Evolutionary conservation across 1,140 invertebrate genomes (phyloP), one percentile per base, ranked within the genome.

Genomic region (Popillia japonica): DNA sequence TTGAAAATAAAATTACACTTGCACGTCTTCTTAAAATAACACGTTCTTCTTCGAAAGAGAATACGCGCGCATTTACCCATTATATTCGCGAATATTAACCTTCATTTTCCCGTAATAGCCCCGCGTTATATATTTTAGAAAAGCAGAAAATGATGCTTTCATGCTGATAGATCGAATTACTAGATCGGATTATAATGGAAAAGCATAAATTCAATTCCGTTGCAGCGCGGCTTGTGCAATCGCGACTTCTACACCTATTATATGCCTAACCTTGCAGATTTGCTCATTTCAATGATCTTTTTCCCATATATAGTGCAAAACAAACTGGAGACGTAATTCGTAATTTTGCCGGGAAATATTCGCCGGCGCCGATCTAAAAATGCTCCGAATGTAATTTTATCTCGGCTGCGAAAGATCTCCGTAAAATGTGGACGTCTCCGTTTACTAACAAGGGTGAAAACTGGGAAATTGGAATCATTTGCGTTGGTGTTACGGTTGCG

Each of bases 241-340:
- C 11, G 48, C 48, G n/a, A n/a, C n/a, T n/a, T n/a, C n/a, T n/a
- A 6, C 17, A 17, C 48, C 6, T 34, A 17, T 17, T n/a, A n/a
- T 17, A 55, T n/a, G 17, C n/a, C 48, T 14, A 55, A 6, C 6
- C 11, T 14, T 55, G 14, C 17, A n/a, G 17, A 14, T 17, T 55
- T 55, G 48, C 48, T n/a, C 48, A 17, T 55, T 55, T 55, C 48
- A 14, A 55, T 7, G 48, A 17, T 55, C 17, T 55, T 55, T 55
- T 55, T 17, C 48, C 48, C 48, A 55, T 55, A 55, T 55, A 55
- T 17, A 55, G 48, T 55, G 14, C 14, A 55, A 48, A 55, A 55
- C 48, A 55, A 55, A 55, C 48, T 55, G 48, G 48, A 55, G 48
- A 55, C 48, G 48, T 17, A 55, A n/a, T 55, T 55, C 11, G 17